phyloP scores from a whole-genome alignment of 53 echinoderm and acorn worm genomes.

The Stichopus horrens region DNA sequence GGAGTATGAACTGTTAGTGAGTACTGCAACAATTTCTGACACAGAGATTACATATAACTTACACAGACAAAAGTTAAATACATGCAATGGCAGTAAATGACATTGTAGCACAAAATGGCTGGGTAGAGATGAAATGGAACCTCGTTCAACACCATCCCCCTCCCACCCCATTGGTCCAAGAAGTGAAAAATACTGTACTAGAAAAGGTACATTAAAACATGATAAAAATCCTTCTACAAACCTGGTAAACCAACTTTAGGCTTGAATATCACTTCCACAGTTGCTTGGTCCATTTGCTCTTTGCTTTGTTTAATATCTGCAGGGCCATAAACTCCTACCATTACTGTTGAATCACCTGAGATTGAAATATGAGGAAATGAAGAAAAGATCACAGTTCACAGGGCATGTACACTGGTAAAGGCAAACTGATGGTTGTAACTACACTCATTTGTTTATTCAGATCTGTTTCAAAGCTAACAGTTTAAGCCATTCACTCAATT shows the following conservation, averaged over 20 bases:
- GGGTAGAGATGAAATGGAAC: no score
- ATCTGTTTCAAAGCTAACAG: no score
- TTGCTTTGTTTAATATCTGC: constrained; percentile 84
- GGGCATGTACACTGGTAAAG: neutral
- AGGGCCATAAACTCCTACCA: constrained; percentile 96
- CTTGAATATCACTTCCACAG: constrained; percentile 88
- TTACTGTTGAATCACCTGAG: constrained; percentile 90
- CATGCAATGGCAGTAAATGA: no score
- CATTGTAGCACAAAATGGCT: no score
- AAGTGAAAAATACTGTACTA: no score
- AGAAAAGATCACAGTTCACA: neutral
- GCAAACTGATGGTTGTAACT: neutral
- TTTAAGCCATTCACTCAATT: no score
- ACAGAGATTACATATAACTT: no score
- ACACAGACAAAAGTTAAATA: no score
- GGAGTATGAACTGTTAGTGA: neutral
- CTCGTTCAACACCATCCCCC: no score
- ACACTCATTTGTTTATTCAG: neutral
- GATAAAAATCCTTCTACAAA: constrained; percentile 8
- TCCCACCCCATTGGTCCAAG: no score
- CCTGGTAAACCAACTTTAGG: constrained; percentile 92
- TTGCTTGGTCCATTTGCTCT: constrained; percentile 90
- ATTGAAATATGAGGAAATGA: neutral
- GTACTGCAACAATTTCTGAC: no score
- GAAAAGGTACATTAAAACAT: no score